Evolutionary conservation across 2,113 vertebrate species (phyloP), one percentile per base, ranked within the genome.

Genomic region (Spizaetus ornatus): DNA sequence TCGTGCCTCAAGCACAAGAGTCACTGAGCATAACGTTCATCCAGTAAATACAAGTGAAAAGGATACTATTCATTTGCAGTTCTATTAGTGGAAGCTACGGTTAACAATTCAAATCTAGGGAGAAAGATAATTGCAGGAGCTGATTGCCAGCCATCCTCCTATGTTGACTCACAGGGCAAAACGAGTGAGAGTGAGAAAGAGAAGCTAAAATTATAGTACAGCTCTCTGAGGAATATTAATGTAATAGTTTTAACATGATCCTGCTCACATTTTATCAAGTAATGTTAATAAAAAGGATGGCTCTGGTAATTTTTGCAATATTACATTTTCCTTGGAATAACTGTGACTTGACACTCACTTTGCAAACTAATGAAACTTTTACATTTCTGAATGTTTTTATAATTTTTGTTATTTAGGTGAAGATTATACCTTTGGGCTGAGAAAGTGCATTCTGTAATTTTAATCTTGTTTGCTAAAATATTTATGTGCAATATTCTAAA

Each of bases 161-260:
- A 38, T 95, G 93, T 95, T 97, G 96, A 98, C 96, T 98, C 96
- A 97, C 92, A 95, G 97, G 97, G 96, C 94, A 97, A 83, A 97
- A 77, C 12, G 48, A 87, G 93, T 20, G 80, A 90, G 93, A 90
- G 84, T 29, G 97, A 96, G 94, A 96, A 95, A 94, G 90, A 95
- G 92, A 87, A 94, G 93, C 93, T 96, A 91, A 97, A 97, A 97
- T 97, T 96, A 97, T 73, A 90, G 83, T 58, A 79, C 79, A 72
- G 76, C 50, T 45, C 97, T 92, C 96, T 16, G 65, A 95, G 95
- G 97, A 97, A 97, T 97, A 97, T 97, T 97, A 97, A 97, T 97
- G 94, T 79, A 94, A 97, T 95, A 50, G 92, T 97, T 97, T 94
- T 86, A 95, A 90, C 88, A 61, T 42, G 91, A 96, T 97, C 93